phyloP scores from a whole-genome alignment of 1,140 invertebrate genomes.

The Pantala flavescens region DNA sequence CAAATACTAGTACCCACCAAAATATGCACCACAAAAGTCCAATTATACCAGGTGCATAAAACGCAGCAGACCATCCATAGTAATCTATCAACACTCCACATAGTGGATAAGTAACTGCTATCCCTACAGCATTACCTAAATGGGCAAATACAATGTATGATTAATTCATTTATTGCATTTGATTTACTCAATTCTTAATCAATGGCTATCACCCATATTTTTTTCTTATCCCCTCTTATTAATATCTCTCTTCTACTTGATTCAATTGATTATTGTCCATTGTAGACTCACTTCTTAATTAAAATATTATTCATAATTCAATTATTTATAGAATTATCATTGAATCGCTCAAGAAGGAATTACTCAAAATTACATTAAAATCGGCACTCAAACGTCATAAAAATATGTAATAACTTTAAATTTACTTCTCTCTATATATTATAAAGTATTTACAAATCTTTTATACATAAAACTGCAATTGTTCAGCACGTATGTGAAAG shows the following conservation, averaged over 20 bases:
- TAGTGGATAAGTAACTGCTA: slow-evolving; percentile 55
- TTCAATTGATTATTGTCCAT: too few species aligned
- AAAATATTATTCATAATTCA: not conserved
- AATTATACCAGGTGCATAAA: slow-evolving; percentile 54
- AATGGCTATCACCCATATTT: too few species aligned
- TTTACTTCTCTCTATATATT: not conserved
- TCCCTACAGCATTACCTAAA: slow-evolving; percentile 54
- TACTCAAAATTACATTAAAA: not conserved
- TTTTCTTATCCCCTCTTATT: too few species aligned
- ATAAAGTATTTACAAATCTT: slow-evolving; percentile 13
- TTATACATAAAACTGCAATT: slow-evolving; percentile 18
- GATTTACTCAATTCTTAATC: too few species aligned
- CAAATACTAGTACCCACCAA: slow-evolving; percentile 62
- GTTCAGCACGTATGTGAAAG: not conserved
- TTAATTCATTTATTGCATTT: too few species aligned
- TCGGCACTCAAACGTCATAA: too few species aligned
- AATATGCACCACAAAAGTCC: slow-evolving; percentile 63
- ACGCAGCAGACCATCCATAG: slow-evolving; percentile 64
- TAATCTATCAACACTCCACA: slow-evolving; percentile 52
- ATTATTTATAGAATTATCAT: not conserved
- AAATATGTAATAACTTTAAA: too few species aligned
- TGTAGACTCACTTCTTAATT: too few species aligned
- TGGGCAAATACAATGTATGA: too few species aligned
- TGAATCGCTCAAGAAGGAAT: too few species aligned
- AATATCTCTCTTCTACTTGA: too few species aligned